Base-by-base conservation (phyloP, 2,797 vertebrate genomes). In the Pangasius larnaudii region DNA sequence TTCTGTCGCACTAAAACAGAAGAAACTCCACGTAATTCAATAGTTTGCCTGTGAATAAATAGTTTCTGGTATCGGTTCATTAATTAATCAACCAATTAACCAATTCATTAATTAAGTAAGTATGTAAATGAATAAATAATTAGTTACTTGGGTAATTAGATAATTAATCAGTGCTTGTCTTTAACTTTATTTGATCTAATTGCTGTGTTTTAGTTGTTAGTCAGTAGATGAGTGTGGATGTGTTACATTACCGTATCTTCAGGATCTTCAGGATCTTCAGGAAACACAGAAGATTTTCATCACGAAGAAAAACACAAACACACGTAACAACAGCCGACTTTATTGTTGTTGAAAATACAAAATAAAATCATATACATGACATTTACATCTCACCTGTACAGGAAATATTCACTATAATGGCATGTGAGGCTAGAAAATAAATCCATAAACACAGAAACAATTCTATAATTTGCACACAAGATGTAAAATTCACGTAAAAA, bases 321-420 rank as follows among this genome's bases (percentile, higher is more conserved):
- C 24, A n/a, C 10, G 27, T 51, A 59, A 65, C 16, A 72, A 82
- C 67, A 42, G 61, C 3, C 16, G 22, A 22, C 36, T 87, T 82
- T 87, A 82, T 87, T 87, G 33, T 81, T 56, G 27, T 30, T 67
- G 46, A 27, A 39, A 51, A 82, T 59, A 82, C 75, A 87, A 71
- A 59, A 59, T 72, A 30, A 87, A 74, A 74, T 49, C 53, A 74
- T 16, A 18, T 30, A 72, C 78, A 87, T 81, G 39, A 63, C 59
- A 58, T 81, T 81, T 58, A 42, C 33, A 18, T 5, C 19, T 22
- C 27, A 33, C 18, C 27, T 81, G 33, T 80, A 71, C 46, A 56
- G 63, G 7, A 39, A 10, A 42, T 42, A 19, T 18, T 59, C 10
- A 79, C 6, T 58, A 19, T 10, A 77, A 77, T 39, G 69, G 39